Percentiles rank a stretch among this genome's conserved stretches.
Evolutionary conservation across 64 coral and sea anemone species (phyloP).

Genomic region (Montipora foliosa): DNA sequence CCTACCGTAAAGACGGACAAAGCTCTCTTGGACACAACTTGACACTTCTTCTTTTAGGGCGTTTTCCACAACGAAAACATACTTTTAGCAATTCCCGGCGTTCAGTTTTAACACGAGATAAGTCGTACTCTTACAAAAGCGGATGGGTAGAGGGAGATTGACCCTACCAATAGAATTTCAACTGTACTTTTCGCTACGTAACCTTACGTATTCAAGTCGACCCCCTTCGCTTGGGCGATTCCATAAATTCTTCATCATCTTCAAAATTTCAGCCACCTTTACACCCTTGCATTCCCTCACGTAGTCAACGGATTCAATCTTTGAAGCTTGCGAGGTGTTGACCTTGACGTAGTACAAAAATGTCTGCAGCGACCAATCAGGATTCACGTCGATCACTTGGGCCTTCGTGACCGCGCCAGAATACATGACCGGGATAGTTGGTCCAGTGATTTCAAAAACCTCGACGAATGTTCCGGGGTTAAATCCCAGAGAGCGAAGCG

Average conservation of each 20-base stretch:
- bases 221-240: background rate
- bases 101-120: too few relatives aligned
- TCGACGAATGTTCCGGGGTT: conserved; percentile 40
- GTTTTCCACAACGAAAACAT: too few relatives aligned
- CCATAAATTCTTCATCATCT: conserved; percentile 64
- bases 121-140: too few relatives aligned
- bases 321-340: conserved; percentile 15
- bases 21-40: too few relatives aligned
- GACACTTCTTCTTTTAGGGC: too few relatives aligned
- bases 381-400: conserved; percentile 61
- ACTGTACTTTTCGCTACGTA: conserved; percentile 15
- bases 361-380: conserved; percentile 39
- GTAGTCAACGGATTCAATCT: conserved; percentile 51
- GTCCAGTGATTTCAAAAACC: conserved; percentile 69
- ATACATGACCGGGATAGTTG: conserved; percentile 63
- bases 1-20: too few relatives aligned
- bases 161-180: background rate
- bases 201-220: conserved; percentile 47
- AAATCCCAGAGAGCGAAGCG: conserved; percentile 36
- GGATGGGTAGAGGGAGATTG: too few relatives aligned
- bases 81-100: too few relatives aligned
- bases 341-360: conserved; percentile 60
- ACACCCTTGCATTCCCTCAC: conserved; percentile 1
- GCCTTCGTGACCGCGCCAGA: conserved; percentile 46
- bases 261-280: conserved; percentile 35